Conservation (phyloP, 2,113 vertebrate genomes). For the Heloderma charlesbogerti region DNA sequence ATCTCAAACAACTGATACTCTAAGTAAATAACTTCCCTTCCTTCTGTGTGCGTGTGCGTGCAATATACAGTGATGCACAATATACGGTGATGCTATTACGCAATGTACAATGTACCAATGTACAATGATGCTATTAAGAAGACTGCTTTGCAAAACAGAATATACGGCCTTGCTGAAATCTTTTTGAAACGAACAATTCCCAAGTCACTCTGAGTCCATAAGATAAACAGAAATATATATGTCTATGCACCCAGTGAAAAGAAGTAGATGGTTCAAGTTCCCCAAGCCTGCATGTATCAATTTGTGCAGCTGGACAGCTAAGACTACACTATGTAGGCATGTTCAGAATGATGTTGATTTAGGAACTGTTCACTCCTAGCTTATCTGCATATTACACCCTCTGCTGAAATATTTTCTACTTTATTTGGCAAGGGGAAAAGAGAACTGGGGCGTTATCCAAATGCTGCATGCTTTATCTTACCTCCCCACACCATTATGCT, state of each 20-base stretch:
- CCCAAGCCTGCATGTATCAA: background rate
- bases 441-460: background rate
- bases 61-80: background rate
- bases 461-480: background rate
- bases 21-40: background rate
- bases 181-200: background rate
- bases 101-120: background rate
- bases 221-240: background rate
- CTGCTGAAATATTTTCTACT: background rate
- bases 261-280: background rate
- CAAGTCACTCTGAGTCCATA: background rate
- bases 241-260: background rate
- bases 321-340: background rate
- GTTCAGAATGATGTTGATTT: background rate
- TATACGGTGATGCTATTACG: background rate
- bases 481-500: background rate
- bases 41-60: background rate
- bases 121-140: background rate
- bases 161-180: background rate
- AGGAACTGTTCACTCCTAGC: background rate
- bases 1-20: background rate
- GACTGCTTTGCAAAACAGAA: background rate
- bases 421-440: background rate
- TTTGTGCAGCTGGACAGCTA: background rate
- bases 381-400: background rate